Base-by-base conservation (phyloP, 2,888 invertebrate species). In the Hemithea aestivaria region DNA sequence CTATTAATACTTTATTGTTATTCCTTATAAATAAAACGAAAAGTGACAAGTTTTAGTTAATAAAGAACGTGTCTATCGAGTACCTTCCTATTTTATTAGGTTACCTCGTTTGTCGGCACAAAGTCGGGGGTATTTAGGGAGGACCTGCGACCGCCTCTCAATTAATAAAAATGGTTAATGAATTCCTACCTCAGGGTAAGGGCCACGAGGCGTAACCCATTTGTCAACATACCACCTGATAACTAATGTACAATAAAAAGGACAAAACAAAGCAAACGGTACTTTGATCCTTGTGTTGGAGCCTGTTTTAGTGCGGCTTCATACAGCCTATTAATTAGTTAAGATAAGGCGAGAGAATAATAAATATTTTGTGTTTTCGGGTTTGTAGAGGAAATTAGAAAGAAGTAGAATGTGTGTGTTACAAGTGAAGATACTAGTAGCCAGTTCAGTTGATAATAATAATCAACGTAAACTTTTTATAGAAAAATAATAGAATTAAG, bases 131-230 rank as follows among this genome's bases (percentile, higher is more conserved):
- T 29, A 44, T 44, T 70, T 69, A 64, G 56, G 63, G 59, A 59
- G 66, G 45, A 48, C 53, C 32, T 50, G 51, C 58, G 54, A 44
- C 71, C 74, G 68, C 73, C 78, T 67, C 56, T 62, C 69, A 75
- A 82, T 83, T 83, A 80, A 78, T 82, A 76, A 74, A 60, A 62
- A 58, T 16, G 53, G 49, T 66, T 79, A 79, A 80, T 80, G 68
- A 76, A 74, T 74, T 69, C 58, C 64, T 58, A 64, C 69, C 70
- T 60, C 54, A 56, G 62, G 68, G 61, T 51, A 47, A 45, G 40
- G 36, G 41, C 45, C 34, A 38, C 55, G 55, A 77, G 79, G 74
- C 73, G 74, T 66, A 58, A 56, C 72, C 77, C 76, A 83, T 83
- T 83, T 81, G 80, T 84, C 78, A 80, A 69, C 58, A 51, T 51